Conservation (phyloP, 2,113 vertebrate genomes). For the Carassius gibelio region DNA sequence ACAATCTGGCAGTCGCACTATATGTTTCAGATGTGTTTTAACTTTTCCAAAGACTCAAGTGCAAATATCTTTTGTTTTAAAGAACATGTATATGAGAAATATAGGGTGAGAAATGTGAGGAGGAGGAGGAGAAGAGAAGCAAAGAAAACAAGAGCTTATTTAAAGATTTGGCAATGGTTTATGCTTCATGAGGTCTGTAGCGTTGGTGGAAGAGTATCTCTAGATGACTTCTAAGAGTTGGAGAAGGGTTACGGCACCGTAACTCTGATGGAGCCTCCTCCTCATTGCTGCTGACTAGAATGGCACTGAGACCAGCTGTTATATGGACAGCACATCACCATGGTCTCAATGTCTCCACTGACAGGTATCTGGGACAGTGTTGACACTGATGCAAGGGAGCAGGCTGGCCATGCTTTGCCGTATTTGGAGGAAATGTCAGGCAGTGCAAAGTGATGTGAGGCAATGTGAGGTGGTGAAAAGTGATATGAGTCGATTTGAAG, state of each 20-base stretch:
- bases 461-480: conserved; percentile 6
- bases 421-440: conserved; percentile 18
- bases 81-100: background rate
- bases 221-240: background rate
- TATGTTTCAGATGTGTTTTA: background rate
- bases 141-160: background rate
- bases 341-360: conserved; percentile 11
- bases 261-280: background rate
- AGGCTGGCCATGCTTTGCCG: background rate
- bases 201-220: background rate
- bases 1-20: background rate
- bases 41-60: background rate
- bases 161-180: background rate
- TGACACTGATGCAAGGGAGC: conserved; percentile 24
- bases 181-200: background rate
- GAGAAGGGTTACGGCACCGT: background rate
- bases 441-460: conserved; percentile 3
- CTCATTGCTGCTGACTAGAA: conserved; percentile 9
- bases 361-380: conserved; percentile 21
- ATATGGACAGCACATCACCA: background rate
- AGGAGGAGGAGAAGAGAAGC: conserved; percentile 9
- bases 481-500: background rate
- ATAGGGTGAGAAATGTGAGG: conserved; percentile 4
- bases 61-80: background rate
- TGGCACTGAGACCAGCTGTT: conserved; percentile 21